Percentiles rank a stretch among this genome's conserved stretches.
phyloP scores from a whole-genome alignment of 2,888 invertebrate genomes.

The Himalopsyche kuldschensis region DNA sequence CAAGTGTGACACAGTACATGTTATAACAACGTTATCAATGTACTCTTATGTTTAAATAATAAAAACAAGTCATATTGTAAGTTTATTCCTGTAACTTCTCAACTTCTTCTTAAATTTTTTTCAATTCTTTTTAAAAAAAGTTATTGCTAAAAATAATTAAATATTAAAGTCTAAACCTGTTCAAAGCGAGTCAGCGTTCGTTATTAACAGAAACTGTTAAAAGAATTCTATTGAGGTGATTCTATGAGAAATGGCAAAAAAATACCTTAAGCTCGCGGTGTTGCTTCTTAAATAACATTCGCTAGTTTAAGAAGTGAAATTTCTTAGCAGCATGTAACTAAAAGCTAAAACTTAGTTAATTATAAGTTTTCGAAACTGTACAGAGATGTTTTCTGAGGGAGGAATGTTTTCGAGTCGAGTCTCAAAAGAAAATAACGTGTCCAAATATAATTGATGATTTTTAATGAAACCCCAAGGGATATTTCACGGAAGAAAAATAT shows the following conservation, averaged over 20 bases:
- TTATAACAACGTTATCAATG: no score
- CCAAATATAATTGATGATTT: neutral
- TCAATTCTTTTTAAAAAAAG: no score
- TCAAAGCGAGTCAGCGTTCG: no score
- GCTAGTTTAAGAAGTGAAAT: conserved; percentile 1
- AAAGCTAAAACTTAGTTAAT: conserved; percentile 38
- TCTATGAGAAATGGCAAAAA: neutral
- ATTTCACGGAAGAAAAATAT: neutral
- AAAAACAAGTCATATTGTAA: no score
- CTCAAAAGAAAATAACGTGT: neutral
- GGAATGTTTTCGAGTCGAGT: conserved; percentile 21
- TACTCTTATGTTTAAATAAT: no score
- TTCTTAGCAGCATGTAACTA: conserved; percentile 9
- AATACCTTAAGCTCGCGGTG: neutral
- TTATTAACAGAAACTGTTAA: neutral
- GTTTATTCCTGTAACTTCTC: no score
- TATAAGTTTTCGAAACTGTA: conserved; percentile 32
- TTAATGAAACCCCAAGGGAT: neutral
- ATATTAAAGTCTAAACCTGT: no score
- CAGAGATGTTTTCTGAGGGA: conserved; percentile 33
- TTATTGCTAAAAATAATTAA: no score
- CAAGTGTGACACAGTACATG: no score
- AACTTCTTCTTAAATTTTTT: no score
- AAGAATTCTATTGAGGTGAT: neutral
- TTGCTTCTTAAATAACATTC: neutral